Evolutionary conservation across 2,113 vertebrate genomes (phyloP), one percentile per base, ranked within the genome.

Genomic region (Echinops telfairi): DNA sequence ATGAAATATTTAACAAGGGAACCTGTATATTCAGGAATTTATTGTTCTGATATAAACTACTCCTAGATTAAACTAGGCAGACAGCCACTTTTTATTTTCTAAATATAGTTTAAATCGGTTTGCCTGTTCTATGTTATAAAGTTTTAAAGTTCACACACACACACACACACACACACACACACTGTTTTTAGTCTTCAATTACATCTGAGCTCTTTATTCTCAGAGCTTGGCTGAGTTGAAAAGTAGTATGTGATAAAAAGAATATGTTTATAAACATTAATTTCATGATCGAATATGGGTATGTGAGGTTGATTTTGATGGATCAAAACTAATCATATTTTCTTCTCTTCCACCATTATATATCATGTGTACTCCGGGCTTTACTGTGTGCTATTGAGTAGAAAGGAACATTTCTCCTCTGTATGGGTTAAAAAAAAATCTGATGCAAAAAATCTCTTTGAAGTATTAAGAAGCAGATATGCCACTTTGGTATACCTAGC

Each of bases 1-100:
- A 97, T 96, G 95, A 96, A 97, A 96, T 96, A 96, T 97, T 97
- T 93, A 97, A 93, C 92, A 96, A 84, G 92, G 80, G 94, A 95
- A 86, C 77, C 62, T 87, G 62, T 70, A 83, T 95, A 96, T 96
- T 92, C 47, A 87, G 86, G 86, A 62, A 96, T 97, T 97, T 97
- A 96, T 95, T 94, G 86, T 83, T 94, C 93, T 95, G 92, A 95
- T 96, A 96, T 96, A 95, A 97, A 97, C 96, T 95, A 96, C 77
- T 3, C 88, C 96, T 82, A 94, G 93, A 96, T 96, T 97, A 95
- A 96, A 95, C 94, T 66, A 96, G 92, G 96, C 90, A 93, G 90
- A 95, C 15, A 89, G 86, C 80, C 88, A 90, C 86, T 90, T 97
- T 96, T 97, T 96, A 96, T 95, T 96, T 97, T 89, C 90, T 88